Base-by-base conservation (phyloP, 2,888 invertebrate species). In the Xestia xanthographa region DNA sequence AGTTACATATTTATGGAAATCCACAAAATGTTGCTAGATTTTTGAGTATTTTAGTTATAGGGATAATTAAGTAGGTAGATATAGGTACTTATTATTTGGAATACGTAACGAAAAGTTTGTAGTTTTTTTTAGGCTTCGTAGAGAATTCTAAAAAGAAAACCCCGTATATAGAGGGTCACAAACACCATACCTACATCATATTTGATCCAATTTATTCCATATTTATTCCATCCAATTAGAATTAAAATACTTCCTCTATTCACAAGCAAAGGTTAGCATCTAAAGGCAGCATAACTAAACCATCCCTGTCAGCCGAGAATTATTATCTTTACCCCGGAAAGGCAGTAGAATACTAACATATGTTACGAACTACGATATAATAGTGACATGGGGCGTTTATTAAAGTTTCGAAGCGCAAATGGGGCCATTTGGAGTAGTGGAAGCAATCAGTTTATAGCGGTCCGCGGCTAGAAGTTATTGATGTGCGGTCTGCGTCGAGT, bases 361-460 rank as follows among this genome's bases (percentile, higher is more conserved):
- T 72, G 63, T 80, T 84, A 77, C 74, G 62, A 71, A 74, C 66
- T 66, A 66, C 77, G 77, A 84, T 84, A 77, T 81, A 82, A 80
- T 77, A 79, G 80, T 80, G 84, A 87, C 79, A 83, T 67, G 78
- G 53, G 60, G 77, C 74, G 81, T 86, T 81, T 87, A 86, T 82
- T 83, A 85, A 87, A 87, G 89, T 87, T 85, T 84, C 80, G 75
- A 82, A 83, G 85, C 86, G 84, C 88, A 88, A 90, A 90, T 89
- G 88, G 87, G 90, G 89, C 87, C 90, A 90, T 90, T 91, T 88
- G 89, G 82, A 85, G 85, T 87, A 86, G 88, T 80, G 86, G 93
- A 94, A 92, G 93, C 92, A 92, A 94, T 94, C 94, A 94, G 94
- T 95, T 95, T 93, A 93, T 93, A 93, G 93, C 92, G 93, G 92